A percentile compares a stretch with the other conserved stretches of the same genome.
Conservation (phyloP, 2,888 invertebrate genomes). For the Epsilonema sp. region DNA sequence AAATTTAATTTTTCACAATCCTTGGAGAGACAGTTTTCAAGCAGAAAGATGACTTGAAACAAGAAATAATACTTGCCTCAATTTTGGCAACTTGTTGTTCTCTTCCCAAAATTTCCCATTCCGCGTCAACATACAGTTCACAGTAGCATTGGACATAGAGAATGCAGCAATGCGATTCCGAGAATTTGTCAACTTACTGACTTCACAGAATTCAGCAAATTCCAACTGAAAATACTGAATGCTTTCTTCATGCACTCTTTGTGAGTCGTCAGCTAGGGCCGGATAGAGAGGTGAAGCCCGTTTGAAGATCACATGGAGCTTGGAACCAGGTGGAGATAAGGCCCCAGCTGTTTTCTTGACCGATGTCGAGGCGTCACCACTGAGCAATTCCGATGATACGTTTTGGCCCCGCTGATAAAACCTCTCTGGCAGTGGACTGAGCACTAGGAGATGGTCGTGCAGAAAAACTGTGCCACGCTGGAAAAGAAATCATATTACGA, state of each 20-base stretch:
- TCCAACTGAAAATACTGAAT: constrained; percentile 10
- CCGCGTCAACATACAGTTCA: not conserved
- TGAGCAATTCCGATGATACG: too few relatives aligned
- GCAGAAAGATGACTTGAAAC: not conserved
- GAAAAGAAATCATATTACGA: too few relatives aligned
- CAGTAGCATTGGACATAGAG: too few relatives aligned
- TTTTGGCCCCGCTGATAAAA: too few relatives aligned
- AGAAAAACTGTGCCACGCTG: constrained; percentile 23
- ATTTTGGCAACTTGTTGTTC: not conserved
- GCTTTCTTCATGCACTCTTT: constrained; percentile 13
- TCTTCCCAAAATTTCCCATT: not conserved
- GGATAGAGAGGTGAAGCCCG: not conserved
- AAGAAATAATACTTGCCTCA: not conserved
- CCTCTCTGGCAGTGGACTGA: constrained; percentile 22
- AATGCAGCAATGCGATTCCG: too few relatives aligned
- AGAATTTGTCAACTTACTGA: constrained; percentile 20
- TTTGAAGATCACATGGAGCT: constrained; percentile 4
- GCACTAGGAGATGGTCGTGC: constrained; percentile 23
- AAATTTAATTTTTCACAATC: too few relatives aligned
- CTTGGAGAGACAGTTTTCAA: not conserved
- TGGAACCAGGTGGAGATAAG: not conserved
- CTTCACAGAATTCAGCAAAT: constrained; percentile 22
- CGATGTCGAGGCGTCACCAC: too few relatives aligned
- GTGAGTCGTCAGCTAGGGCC: not conserved
- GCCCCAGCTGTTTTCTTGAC: too few relatives aligned